These are phyloP conservation scores for fruit fly (Drosophila melanogaster) DNA, from an alignment of 1,140 invertebrate genomes.

Conservation along the genomic window DNA sequence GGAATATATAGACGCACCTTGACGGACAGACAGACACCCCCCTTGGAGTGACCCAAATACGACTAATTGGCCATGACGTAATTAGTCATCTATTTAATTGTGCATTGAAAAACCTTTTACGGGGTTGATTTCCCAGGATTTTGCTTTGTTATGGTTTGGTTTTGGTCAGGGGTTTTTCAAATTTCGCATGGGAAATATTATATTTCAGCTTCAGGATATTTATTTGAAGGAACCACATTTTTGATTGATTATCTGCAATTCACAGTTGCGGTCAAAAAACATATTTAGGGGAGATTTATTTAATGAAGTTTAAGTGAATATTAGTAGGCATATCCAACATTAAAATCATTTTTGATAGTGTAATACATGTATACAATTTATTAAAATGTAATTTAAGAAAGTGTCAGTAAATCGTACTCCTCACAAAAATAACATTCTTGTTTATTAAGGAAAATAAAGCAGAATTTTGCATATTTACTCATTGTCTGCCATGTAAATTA, in stretches of 20 bases:
- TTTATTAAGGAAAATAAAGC: no score
- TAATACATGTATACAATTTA: no score
- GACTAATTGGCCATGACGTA: slow-evolving; percentile 77
- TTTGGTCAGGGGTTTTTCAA: slow-evolving; percentile 32
- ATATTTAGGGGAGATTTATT: background rate
- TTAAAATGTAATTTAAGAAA: no score
- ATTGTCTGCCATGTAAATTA: no score
- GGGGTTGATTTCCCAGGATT: slow-evolving; percentile 48
- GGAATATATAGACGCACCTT: slow-evolving; percentile 39
- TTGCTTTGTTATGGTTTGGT: slow-evolving; percentile 39
- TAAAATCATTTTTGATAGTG: no score
- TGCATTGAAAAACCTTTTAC: slow-evolving; percentile 45
- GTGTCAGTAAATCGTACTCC: no score
- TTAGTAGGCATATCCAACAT: background rate
- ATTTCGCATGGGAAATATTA: slow-evolving; percentile 47
- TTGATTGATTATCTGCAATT: slow-evolving; percentile 20
- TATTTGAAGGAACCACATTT: slow-evolving; percentile 50
- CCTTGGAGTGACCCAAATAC: slow-evolving; percentile 58
- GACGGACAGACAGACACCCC: slow-evolving; percentile 22
- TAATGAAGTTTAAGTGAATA: background rate
- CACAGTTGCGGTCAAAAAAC: slow-evolving; percentile 1
- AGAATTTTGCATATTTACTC: no score
- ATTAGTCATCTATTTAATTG: slow-evolving; percentile 73
- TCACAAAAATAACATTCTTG: no score
- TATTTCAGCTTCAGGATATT: slow-evolving; percentile 33